Conservation (phyloP, 2,888 invertebrate species). For the Corbicula japonica region DNA sequence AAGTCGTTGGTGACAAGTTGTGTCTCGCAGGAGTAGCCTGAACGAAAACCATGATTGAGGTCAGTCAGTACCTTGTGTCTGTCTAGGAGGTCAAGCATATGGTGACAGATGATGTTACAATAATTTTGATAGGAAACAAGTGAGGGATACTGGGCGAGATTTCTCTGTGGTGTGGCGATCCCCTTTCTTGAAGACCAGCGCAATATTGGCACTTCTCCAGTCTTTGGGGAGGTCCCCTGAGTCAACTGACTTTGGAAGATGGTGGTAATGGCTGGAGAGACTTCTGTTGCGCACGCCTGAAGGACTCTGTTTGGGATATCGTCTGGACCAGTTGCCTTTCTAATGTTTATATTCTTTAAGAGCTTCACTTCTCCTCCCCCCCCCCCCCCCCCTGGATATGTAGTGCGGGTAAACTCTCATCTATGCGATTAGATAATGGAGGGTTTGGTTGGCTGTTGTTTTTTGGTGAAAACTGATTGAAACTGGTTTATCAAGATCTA, state of each 20-base stretch:
- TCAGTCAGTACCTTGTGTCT: constrained; percentile 9
- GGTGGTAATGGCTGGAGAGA: constrained; percentile 45
- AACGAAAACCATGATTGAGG: constrained; percentile 21
- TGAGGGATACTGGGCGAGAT: constrained; percentile 13
- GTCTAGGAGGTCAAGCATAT: constrained; percentile 6
- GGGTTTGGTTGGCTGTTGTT: too few relatives aligned
- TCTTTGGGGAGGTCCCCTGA: too few relatives aligned
- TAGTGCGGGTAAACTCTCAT: too few relatives aligned
- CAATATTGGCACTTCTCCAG: constrained; percentile 49
- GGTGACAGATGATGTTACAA: constrained; percentile 26
- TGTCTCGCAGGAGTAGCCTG: too few relatives aligned
- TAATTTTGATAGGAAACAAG: constrained; percentile 20
- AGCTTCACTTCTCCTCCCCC: constrained; percentile 53
- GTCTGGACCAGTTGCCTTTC: constrained; percentile 56
- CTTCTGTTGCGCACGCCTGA: constrained; percentile 48
- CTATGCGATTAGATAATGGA: too few relatives aligned
- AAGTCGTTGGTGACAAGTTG: constrained; percentile 13
- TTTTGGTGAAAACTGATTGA: too few relatives aligned
- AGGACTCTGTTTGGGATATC: constrained; percentile 57
- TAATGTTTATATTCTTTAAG: constrained; percentile 38
- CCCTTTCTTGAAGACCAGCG: constrained; percentile 10
- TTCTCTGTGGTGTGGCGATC: constrained; percentile 2
- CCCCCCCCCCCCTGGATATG: too few relatives aligned
- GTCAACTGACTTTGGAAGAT: constrained; percentile 49
- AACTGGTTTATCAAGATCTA: too few relatives aligned